A percentile compares a stretch with the other conserved stretches of the same genome.
phyloP scores from a whole-genome alignment of 2,888 invertebrate species.

The Euplagia quadripunctaria region DNA sequence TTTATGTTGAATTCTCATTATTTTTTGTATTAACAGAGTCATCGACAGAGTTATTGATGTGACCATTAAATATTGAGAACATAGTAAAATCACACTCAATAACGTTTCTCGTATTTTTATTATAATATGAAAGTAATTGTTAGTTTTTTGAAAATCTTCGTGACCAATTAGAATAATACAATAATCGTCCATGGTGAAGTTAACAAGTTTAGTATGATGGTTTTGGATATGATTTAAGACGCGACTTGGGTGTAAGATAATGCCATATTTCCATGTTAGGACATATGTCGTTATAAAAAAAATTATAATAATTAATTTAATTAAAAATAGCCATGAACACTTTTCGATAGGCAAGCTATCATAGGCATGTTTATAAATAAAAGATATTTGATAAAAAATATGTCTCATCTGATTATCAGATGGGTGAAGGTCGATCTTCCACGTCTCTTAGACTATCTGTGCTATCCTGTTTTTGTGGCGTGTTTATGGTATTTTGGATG shows the following conservation, averaged over 20 bases:
- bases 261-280: conserved; percentile 12
- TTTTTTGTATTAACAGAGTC: not conserved
- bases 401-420: no score
- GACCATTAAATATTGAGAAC: not conserved
- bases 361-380: no score
- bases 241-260: conserved; percentile 9
- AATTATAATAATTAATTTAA: no score
- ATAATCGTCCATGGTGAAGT: conserved; percentile 9
- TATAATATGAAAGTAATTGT: conserved; percentile 2
- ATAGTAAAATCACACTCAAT: not conserved
- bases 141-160: conserved; percentile 5
- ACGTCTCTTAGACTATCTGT: no score
- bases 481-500: no score
- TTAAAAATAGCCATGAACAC: no score
- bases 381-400: no score
- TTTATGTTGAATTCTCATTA: not conserved
- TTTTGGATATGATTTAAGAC: not conserved
- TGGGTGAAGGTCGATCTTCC: no score
- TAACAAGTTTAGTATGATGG: not conserved
- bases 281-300: no score
- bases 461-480: no score
- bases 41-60: not conserved
- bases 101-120: not conserved
- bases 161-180: conserved; percentile 12
- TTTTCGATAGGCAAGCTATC: no score